Percentiles rank a stretch among this genome's conserved stretches.
These are phyloP conservation scores for Neoaliturus tenellus DNA, from an alignment of 2,888 invertebrate species.

Conservation along the genomic window DNA sequence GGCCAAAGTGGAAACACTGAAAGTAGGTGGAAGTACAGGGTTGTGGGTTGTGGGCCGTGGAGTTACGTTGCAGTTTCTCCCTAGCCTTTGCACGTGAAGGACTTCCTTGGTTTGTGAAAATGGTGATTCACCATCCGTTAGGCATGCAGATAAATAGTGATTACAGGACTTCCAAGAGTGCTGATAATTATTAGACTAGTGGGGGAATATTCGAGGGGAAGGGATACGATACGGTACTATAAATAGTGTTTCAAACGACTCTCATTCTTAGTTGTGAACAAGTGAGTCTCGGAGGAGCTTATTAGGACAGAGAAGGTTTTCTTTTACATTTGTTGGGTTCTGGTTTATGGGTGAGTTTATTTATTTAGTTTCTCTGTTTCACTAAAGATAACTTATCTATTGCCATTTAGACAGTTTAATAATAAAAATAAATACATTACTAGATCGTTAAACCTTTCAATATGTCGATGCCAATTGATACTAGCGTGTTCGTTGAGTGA, in stretches of 20 bases:
- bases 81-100: conserved; percentile 19
- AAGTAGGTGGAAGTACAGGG: background rate
- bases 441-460: too few relatives aligned
- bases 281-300: conserved; percentile 17
- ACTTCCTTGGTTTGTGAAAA: background rate
- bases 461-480: too few relatives aligned
- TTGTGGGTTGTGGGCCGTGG: background rate
- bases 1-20: too few relatives aligned
- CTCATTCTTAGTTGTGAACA: background rate
- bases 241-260: conserved; percentile 46
- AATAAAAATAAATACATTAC: too few relatives aligned
- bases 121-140: conserved; percentile 47
- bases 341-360: conserved; percentile 61
- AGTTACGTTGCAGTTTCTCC: conserved; percentile 12
- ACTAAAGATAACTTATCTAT: too few relatives aligned
- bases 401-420: too few relatives aligned
- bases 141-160: conserved; percentile 53
- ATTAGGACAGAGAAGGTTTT: conserved; percentile 55
- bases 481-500: too few relatives aligned
- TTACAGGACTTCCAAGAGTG: conserved; percentile 54
- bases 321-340: conserved; percentile 56
- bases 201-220: conserved; percentile 53
- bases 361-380: background rate
- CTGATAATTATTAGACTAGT: conserved; percentile 52
- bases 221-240: conserved; percentile 51